Evolutionary conservation across 2,113 vertebrate species (phyloP).

Genomic region (Nettapus auritus): DNA sequence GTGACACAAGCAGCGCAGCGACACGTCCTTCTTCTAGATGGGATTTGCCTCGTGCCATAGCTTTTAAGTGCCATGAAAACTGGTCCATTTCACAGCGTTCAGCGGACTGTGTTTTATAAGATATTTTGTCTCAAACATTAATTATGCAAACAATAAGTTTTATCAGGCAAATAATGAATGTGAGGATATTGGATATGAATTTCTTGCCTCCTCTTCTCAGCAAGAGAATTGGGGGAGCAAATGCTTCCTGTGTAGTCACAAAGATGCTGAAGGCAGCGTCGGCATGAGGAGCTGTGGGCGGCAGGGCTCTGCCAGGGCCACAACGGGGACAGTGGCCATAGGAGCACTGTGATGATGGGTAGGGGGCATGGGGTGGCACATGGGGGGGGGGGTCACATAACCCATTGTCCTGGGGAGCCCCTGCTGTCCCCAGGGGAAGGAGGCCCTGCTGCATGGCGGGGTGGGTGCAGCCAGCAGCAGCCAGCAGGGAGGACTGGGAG

Average conservation of each 20-base stretch:
- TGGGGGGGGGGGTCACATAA: neutral
- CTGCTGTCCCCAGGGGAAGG: neutral
- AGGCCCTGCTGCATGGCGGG: fast-evolving
- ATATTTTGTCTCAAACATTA: neutral
- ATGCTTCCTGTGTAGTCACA: neutral
- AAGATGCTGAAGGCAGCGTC: neutral
- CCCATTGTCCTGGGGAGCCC: neutral
- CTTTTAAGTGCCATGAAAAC: slow-evolving; percentile 34
- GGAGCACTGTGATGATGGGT: neutral
- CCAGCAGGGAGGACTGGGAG: fast-evolving
- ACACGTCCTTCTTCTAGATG: neutral
- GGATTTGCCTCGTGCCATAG: slow-evolving; percentile 1
- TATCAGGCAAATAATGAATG: neutral
- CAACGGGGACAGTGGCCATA: neutral
- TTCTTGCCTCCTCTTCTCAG: neutral
- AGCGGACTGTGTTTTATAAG: neutral
- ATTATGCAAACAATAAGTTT: neutral
- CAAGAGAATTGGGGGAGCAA: fast-evolving
- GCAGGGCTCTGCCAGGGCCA: fast-evolving
- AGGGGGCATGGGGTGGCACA: neutral
- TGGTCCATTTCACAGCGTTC: neutral
- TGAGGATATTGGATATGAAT: neutral
- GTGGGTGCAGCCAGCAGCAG: neutral
- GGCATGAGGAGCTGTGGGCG: neutral
- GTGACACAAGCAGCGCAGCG: neutral